Base-by-base conservation (phyloP, 2,113 vertebrate species). In the Syngnathus floridae region DNA sequence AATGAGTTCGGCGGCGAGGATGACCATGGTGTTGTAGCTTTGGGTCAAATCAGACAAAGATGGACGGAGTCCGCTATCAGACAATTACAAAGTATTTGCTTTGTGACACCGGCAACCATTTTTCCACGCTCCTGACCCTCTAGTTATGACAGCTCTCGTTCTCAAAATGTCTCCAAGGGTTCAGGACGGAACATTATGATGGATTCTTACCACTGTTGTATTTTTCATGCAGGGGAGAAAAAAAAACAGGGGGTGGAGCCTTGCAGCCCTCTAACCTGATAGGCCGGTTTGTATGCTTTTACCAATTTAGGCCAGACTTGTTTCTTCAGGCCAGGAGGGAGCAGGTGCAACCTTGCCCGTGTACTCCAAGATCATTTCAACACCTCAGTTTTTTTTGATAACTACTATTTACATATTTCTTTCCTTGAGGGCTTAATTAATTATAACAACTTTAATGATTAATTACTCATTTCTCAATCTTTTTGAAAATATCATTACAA, bases 41-140 rank as follows among this genome's bases (percentile, higher is more conserved):
- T 86, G 85, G 87, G 87, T 87, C 79, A 87, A 86, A 86, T 73
- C 79, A 86, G 80, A 86, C 85, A 89, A 88, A 83, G 88, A 89
- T 86, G 81, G 84, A 88, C 77, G 71, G 64, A 81, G 80, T 82
- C 62, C 65, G 62, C 81, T 71, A 41, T 86, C 79, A 80, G 78
- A 87, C 78, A 85, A 86, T 86, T 87, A 88, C 82, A 80, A 84
- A 80, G 78, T 80, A 84, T 88, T 89, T 90, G 83, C 78, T 89
- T 87, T 86, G 83, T 86, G 83, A 88, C 81, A 84, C 80, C 67
- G 64, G 66, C 68, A 85, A 77, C 78, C 84, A 84, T 87, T 87
- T 86, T 77, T 87, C 78, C 77, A 79, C 13, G 62, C 77, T 79
- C 66, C 69, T 79, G 67, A 65, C 82, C 81, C 76, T 72, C 78